Evolutionary conservation across 2,797 vertebrate species (phyloP).

Genomic region (Apodemus agrarius): DNA sequence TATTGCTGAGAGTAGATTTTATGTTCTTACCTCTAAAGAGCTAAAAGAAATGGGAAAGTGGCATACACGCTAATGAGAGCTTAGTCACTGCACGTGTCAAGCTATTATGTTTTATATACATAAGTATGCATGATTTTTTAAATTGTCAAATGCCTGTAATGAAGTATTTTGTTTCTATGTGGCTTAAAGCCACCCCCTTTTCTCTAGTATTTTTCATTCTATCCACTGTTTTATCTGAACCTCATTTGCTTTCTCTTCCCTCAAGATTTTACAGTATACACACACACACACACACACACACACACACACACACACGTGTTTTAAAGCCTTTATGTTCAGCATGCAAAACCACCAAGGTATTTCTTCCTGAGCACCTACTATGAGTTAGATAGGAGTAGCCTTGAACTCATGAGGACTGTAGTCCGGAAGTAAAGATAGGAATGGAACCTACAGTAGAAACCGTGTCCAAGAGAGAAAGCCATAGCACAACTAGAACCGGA

Average conservation of each 20-base stretch:
- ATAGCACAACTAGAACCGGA: neutral
- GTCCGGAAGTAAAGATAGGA: neutral
- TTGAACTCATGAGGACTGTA: neutral
- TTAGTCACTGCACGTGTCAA: neutral
- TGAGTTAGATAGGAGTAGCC: neutral
- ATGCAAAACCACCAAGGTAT: slow-evolving; percentile 44
- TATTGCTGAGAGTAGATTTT: neutral
- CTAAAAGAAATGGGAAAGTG: neutral
- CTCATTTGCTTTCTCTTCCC: slow-evolving; percentile 7
- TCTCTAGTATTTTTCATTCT: neutral
- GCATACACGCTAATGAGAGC: neutral
- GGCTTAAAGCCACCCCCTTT: neutral
- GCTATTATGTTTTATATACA: neutral
- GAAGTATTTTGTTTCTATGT: neutral
- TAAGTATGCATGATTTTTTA: neutral
- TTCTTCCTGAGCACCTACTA: neutral
- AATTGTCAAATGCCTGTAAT: neutral
- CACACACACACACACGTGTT: neutral
- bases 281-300: too few relatives aligned
- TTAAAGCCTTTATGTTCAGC: neutral
- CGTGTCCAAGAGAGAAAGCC: neutral
- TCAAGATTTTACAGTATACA: neutral
- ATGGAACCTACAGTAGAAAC: neutral
- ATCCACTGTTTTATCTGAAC: neutral
- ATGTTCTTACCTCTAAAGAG: neutral